Evolutionary conservation across 2,888 invertebrate genomes (phyloP).

Genomic region (Priocnemis perturbator): DNA sequence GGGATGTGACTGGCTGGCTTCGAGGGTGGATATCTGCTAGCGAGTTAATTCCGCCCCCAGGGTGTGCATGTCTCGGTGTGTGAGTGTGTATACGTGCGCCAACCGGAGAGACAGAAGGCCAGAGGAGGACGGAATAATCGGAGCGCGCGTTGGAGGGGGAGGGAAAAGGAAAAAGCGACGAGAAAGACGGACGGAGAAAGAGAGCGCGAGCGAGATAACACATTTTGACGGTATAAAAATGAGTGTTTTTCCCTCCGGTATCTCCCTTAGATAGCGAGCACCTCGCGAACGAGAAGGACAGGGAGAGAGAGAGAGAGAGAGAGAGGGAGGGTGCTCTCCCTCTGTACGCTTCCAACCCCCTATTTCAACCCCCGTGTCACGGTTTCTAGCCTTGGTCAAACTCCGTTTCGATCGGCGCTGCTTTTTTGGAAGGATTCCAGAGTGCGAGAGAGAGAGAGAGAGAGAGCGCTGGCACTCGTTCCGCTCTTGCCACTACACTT

Average conservation of each 20-base stretch:
- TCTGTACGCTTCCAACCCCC: conserved; percentile 21
- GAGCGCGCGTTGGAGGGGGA: not conserved
- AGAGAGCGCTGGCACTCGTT: not conserved
- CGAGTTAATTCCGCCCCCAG: conserved; percentile 73
- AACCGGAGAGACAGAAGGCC: too few species aligned
- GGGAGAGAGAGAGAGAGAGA: conserved; percentile 9
- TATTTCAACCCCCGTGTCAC: conserved; percentile 14
- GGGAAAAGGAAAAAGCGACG: too few species aligned
- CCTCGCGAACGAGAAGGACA: conserved; percentile 7
- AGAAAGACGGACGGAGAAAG: conserved; percentile 40
- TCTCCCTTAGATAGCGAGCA: conserved; percentile 69
- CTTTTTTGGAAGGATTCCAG: conserved; percentile 43
- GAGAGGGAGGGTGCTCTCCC: not conserved
- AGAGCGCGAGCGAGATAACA: conserved; percentile 71
- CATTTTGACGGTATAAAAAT: conserved; percentile 76
- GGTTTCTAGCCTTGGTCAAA: conserved; percentile 32
- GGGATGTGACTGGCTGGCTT: conserved; percentile 50
- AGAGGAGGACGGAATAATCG: conserved; percentile 16
- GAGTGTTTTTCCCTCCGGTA: conserved; percentile 74
- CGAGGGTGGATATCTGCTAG: conserved; percentile 68
- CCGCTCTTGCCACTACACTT: not conserved
- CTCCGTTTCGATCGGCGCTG: conserved; percentile 28
- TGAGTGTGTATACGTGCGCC: conserved; percentile 7
- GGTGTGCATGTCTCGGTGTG: conserved; percentile 29
- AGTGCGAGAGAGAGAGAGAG: not conserved